phyloP scores from a whole-genome alignment of 2,113 vertebrate genomes.

The Microtus ochrogaster region DNA sequence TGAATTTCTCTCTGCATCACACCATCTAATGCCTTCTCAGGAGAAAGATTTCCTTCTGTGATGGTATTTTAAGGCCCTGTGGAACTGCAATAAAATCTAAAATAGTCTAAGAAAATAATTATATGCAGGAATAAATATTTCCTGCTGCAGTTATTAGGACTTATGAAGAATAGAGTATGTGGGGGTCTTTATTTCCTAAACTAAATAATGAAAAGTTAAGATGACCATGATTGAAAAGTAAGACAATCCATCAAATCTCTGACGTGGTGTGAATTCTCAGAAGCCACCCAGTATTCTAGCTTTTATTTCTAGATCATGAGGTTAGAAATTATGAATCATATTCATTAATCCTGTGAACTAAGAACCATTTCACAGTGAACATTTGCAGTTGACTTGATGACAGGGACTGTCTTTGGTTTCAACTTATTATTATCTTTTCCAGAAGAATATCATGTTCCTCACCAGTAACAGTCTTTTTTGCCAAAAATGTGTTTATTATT shows the following conservation, averaged over 20 bases:
- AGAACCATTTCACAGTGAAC: slow-evolving; percentile 23
- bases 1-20: not conserved
- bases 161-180: not conserved
- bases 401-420: not conserved
- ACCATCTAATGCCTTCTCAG: not conserved
- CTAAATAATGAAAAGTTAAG: slow-evolving; percentile 20
- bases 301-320: slow-evolving; percentile 36
- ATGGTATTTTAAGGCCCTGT: not conserved
- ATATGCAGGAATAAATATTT: slow-evolving; percentile 62
- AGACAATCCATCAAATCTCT: not conserved
- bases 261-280: slow-evolving; percentile 7
- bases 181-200: slow-evolving; percentile 27
- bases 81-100: slow-evolving; percentile 28
- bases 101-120: slow-evolving; percentile 42
- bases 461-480: not conserved
- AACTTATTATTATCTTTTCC: not conserved
- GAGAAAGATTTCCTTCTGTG: not conserved
- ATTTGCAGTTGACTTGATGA: not conserved
- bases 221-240: slow-evolving; percentile 1
- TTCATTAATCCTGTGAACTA: not conserved
- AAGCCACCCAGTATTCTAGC: not conserved
- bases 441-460: not conserved
- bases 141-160: not conserved
- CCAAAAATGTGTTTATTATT: not conserved
- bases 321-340: slow-evolving; percentile 21